Evolutionary conservation across 2,113 vertebrate genomes (phyloP), one percentile per base, ranked within the genome.

Genomic region (Ammodytes marinus): DNA sequence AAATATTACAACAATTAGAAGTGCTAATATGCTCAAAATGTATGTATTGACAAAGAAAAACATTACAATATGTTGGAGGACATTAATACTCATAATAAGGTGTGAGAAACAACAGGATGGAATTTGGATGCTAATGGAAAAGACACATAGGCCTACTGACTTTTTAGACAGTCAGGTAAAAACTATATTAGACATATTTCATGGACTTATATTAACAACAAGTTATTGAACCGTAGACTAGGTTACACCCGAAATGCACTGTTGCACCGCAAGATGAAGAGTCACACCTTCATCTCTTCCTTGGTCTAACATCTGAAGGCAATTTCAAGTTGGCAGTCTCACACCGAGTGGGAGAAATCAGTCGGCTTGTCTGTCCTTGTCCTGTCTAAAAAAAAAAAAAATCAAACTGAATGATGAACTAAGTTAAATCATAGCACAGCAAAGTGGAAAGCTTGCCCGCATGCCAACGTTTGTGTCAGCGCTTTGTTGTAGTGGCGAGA

Each of bases 391-490:
- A 47, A 43, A 43, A 55, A 74, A 6, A 60, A 67, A 43, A 43
- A 55, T 77, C 4, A 60, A 67, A 74, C n/a, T 65, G 76, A 68
- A 57, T 63, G 40, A 77, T 68, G 53, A 53, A 6, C 11, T 12
- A 42, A 15, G 6, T 45, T 80, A 42, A 82, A 82, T 87, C 73
- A 84, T 61, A 6, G 46, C 46, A 27, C 49, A 74, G 43, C 58
- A 64, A 61, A 87, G 79, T 86, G 61, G 47, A 77, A 49, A 27
- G 43, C 49, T 69, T 10, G 13, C 50, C 43, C 69, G 61, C 49
- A 39, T 59, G 79, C 86, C 76, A 83, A 67, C 59, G 47, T 77
- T 54, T 75, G 54, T 60, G 67, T 86, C 84, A 83, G 88, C 82
- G 60, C 60, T 82, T 77, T 82, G 81, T 58, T 42, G 37, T 17